These are phyloP conservation scores for Campoletis sonorensis DNA, from an alignment of 1,140 invertebrate species.

Conservation along the genomic window DNA sequence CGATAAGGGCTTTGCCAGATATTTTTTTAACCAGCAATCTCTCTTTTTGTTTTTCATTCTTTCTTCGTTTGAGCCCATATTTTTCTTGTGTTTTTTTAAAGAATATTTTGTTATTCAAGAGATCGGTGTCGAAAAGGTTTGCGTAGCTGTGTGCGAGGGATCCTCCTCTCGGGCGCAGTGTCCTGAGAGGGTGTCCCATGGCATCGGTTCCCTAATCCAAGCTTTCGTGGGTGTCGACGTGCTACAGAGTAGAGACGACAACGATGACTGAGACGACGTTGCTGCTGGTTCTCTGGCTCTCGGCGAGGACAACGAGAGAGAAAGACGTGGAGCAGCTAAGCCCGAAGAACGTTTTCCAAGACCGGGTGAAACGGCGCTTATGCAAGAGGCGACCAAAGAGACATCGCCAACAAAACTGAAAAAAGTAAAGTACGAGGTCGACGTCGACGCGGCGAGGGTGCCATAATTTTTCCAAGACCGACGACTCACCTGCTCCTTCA, in stretches of 20 bases:
- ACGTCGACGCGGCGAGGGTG: constrained; percentile 42
- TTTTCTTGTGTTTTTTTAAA: neutral
- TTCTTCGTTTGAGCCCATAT: neutral
- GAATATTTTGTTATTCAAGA: constrained; percentile 5
- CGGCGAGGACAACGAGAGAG: constrained; percentile 11
- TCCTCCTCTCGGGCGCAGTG: neutral
- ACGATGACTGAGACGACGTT: neutral
- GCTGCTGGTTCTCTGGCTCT: constrained; percentile 9
- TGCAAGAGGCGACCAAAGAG: constrained; percentile 7
- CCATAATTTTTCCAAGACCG: constrained; percentile 33
- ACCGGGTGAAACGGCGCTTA: constrained; percentile 41
- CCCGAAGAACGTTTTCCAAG: constrained; percentile 42
- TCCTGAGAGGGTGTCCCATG: constrained; percentile 13
- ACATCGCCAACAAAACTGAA: constrained; percentile 26
- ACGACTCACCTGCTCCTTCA: constrained; percentile 17
- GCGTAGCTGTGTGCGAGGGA: neutral
- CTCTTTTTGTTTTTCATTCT: too few relatives aligned
- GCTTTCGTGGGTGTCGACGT: constrained; percentile 43
- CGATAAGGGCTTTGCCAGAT: constrained; percentile 32
- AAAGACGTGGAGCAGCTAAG: constrained; percentile 26
- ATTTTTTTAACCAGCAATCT: neutral
- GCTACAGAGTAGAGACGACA: constrained; percentile 32
- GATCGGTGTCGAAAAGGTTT: neutral
- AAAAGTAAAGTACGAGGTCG: neutral
- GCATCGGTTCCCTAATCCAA: constrained; percentile 42